Conservation (phyloP, 1,140 invertebrate genomes). For the Solenopsis invicta region DNA sequence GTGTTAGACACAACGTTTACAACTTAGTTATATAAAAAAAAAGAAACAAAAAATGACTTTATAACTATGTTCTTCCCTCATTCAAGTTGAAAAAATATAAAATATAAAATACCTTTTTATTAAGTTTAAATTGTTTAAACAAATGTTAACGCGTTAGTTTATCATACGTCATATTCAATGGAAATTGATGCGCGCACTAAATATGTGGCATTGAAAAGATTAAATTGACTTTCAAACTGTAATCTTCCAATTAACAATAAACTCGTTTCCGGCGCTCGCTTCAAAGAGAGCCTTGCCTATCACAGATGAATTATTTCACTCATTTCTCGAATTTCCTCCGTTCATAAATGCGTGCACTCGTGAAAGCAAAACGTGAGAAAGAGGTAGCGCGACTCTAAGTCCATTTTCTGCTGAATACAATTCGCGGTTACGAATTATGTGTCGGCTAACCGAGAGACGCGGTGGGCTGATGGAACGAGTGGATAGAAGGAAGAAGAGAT, state of each 20-base stretch:
- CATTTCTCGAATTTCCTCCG: conserved; percentile 25
- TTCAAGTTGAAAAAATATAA: neutral
- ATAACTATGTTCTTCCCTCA: neutral
- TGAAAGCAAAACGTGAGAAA: conserved; percentile 55
- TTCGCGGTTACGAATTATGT: conserved; percentile 77
- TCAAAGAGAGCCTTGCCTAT: neutral
- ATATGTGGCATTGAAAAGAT: neutral
- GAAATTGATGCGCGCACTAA: neutral
- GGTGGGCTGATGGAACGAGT: conserved; percentile 55
- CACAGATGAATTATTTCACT: conserved; percentile 33
- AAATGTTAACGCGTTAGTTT: neutral
- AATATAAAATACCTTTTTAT: neutral
- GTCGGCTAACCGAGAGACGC: conserved; percentile 65
- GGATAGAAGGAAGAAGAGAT: conserved; percentile 46
- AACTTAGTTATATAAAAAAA: neutral
- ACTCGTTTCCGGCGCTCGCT: neutral
- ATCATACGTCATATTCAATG: neutral
- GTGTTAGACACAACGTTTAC: neutral
- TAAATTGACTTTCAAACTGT: conserved; percentile 25
- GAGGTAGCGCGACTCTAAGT: conserved; percentile 64
- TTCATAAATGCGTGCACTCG: conserved; percentile 68
- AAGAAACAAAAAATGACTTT: too few relatives aligned
- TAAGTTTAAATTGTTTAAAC: neutral
- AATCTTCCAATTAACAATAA: conserved; percentile 26
- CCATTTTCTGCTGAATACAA: conserved; percentile 79